Conservation (phyloP, 1,140 invertebrate genomes). For the Drosophila persimilis region DNA sequence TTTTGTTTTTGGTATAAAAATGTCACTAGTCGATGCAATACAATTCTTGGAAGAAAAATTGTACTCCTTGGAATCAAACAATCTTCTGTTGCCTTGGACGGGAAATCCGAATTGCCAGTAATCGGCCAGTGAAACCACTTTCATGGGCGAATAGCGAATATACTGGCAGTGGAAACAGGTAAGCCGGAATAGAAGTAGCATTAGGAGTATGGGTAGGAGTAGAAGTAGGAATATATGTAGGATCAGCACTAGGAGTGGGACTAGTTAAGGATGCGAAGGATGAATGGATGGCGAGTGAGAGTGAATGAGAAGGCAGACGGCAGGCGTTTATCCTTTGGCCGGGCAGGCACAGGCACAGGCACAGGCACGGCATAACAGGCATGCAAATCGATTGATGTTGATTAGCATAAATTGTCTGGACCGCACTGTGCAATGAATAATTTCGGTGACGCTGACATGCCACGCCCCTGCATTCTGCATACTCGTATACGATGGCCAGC, state of each 20-base stretch:
- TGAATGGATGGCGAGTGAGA: neutral
- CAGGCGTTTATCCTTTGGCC: conserved; percentile 55
- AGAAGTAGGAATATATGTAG: too few relatives aligned
- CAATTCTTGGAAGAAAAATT: too few relatives aligned
- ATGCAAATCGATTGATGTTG: conserved; percentile 82
- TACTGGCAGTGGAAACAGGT: too few relatives aligned
- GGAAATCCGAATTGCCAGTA: too few relatives aligned
- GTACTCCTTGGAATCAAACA: too few relatives aligned
- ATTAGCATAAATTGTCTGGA: conserved; percentile 82
- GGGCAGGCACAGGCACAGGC: conserved; percentile 8
- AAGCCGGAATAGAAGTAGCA: too few relatives aligned
- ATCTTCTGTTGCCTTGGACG: too few relatives aligned
- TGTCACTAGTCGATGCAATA: too few relatives aligned
- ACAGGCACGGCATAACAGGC: conserved; percentile 38
- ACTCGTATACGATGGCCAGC: neutral
- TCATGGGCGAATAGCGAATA: too few relatives aligned
- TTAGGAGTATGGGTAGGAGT: neutral
- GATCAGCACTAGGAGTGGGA: neutral
- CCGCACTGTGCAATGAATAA: conserved; percentile 81
- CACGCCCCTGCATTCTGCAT: conserved; percentile 19
- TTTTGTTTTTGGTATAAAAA: too few relatives aligned
- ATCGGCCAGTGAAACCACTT: too few relatives aligned
- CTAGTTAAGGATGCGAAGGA: neutral
- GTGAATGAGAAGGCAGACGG: neutral
- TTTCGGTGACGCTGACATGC: conserved; percentile 65